A percentile compares a stretch with the other conserved stretches of the same genome.
Evolutionary conservation across 2,113 vertebrate genomes (phyloP).

Genomic region (Euleptes europaea): DNA sequence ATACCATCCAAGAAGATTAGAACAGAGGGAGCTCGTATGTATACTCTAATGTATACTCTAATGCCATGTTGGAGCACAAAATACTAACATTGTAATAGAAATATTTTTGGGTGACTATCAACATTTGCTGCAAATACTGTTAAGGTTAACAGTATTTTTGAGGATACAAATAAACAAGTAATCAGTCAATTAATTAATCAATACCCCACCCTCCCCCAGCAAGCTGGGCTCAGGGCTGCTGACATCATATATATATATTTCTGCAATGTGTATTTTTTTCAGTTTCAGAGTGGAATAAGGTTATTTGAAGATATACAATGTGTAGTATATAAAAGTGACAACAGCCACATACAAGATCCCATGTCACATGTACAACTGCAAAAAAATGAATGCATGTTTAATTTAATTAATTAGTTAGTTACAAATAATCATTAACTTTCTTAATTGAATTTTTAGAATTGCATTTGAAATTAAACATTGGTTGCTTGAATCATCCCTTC

Average conservation of each 20-base stretch:
- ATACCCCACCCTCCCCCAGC: too few species aligned
- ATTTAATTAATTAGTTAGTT: too few species aligned
- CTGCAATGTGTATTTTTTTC: background rate
- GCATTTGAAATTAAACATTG: too few species aligned
- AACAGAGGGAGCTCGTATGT: constrained; percentile 89
- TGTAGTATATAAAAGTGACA: background rate
- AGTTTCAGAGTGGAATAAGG: background rate
- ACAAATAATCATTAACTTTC: too few species aligned
- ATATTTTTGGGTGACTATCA: background rate
- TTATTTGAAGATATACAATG: background rate
- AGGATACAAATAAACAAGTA: background rate
- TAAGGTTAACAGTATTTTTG: background rate
- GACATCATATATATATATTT: too few species aligned
- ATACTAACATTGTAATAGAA: background rate
- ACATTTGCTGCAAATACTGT: background rate
- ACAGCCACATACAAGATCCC: background rate
- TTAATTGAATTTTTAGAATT: too few species aligned
- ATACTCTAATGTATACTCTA: constrained; percentile 4
- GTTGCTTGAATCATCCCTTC: background rate
- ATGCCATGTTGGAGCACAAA: background rate
- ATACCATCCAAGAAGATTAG: constrained; percentile 83
- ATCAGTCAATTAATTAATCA: too few species aligned
- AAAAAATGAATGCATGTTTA: background rate
- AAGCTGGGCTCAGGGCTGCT: too few species aligned
- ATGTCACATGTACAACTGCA: background rate